Evolutionary conservation across 2,888 invertebrate species (phyloP), one percentile per base, ranked within the genome.

Genomic region (Tineola bisselliella): DNA sequence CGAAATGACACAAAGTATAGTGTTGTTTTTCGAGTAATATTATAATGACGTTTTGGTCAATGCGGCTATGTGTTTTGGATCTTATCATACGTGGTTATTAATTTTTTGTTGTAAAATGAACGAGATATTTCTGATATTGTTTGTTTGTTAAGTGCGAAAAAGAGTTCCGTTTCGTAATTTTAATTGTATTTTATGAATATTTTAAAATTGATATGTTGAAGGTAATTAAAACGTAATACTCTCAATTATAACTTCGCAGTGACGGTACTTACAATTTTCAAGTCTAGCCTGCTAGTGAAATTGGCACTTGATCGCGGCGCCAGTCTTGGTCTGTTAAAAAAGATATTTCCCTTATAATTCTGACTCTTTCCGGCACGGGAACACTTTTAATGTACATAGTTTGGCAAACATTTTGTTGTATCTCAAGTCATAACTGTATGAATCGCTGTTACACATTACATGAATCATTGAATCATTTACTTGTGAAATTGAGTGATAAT

Each of bases 1-100:
- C 59, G 59, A 59, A 59, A 59, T 59, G 59, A 59, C 59, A 59
- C 59, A 59, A 59, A 59, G 44, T 59, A 44, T 59, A 44, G 44
- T 33, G 33, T 33, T 58, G 33, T 31, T 33, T 15, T 58, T 33
- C 19, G 15, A 33, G 33, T 25, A 33, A 58, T 58, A 58, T 58
- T 58, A 58, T 58, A 58, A 58, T 33, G 58, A 58, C 58, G 31
- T 58, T 33, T 33, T 58, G 58, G 58, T 33, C 58, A 58, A 58
- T 58, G 58, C 58, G 17, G 33, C 33, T 58, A 30, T 58, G 58
- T 58, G 33, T 58, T 58, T 58, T 58, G 58, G 58, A 58, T 58
- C 58, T 58, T 58, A 58, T 58, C 58, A 33, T 58, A 19, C 58
- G 31, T 17, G 4, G 58, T 58, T 58, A 58, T 58, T 58, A 58